Percentiles rank a stretch among this genome's conserved stretches.
These are phyloP conservation scores for Zaprionus kolodkinae DNA, from an alignment of 1,140 invertebrate species.

Conservation along the genomic window DNA sequence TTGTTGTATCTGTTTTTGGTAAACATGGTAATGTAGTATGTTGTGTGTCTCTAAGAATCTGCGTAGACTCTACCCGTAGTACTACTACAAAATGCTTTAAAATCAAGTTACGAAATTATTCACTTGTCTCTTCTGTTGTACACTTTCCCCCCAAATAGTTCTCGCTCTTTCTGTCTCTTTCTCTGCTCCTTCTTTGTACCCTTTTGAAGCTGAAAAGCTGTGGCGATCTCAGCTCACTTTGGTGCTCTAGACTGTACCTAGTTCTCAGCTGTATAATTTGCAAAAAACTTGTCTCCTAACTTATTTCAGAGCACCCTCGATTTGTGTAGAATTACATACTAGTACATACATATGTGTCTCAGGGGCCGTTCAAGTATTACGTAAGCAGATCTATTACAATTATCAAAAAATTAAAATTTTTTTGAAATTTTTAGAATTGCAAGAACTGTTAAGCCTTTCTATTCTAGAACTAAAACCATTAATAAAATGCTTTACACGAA, in stretches of 20 bases:
- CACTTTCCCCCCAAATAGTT: background rate
- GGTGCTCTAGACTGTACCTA: background rate
- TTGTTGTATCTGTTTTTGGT: background rate
- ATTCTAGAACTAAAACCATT: background rate
- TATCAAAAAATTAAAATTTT: no score
- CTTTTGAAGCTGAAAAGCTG: background rate
- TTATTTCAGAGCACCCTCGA: constrained; percentile 25
- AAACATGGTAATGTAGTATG: background rate
- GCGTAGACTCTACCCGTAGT: background rate
- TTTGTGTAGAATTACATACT: constrained; percentile 24
- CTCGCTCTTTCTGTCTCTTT: constrained; percentile 4
- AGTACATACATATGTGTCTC: constrained; percentile 32
- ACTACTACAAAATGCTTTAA: background rate
- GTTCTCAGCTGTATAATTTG: background rate
- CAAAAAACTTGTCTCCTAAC: background rate
- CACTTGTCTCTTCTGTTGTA: background rate
- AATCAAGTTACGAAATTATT: background rate
- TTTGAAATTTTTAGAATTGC: no score
- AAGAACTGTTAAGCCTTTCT: constrained; percentile 4
- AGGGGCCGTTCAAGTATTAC: background rate
- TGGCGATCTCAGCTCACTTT: background rate
- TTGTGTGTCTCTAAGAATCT: background rate
- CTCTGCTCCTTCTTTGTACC: background rate
- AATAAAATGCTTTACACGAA: no score
- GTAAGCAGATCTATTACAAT: background rate